These are phyloP conservation scores for Pteronotus mesoamericanus DNA, from an alignment of 2,797 vertebrate genomes.

Conservation along the genomic window DNA sequence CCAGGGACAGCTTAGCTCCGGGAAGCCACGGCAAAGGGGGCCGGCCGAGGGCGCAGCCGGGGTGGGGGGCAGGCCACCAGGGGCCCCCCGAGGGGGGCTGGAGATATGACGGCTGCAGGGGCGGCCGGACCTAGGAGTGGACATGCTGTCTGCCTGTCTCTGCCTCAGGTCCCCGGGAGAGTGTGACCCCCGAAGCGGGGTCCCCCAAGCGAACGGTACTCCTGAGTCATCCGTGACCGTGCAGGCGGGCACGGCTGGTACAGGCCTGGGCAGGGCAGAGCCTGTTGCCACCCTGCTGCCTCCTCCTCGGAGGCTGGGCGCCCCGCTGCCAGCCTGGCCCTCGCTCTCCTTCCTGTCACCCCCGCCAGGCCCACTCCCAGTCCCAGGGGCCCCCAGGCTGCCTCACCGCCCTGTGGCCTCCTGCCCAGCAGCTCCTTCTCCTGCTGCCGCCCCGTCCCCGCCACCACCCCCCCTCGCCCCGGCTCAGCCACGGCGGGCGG, in stretches of 20 bases:
- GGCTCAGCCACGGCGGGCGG: background rate
- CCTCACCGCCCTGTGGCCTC: background rate
- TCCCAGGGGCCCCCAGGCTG: background rate
- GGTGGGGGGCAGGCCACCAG: background rate
- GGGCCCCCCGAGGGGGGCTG: background rate
- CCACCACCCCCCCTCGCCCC: too few relatives aligned
- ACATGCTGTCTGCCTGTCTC: background rate
- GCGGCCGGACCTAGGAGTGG: background rate
- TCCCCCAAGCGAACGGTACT: too few relatives aligned
- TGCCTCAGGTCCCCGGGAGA: background rate
- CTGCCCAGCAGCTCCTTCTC: background rate
- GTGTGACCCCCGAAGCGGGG: too few relatives aligned
- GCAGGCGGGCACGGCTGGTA: fast-evolving
- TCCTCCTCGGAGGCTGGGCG: background rate
- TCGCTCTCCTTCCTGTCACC: background rate
- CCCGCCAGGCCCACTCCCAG: background rate
- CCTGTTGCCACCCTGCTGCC: background rate
- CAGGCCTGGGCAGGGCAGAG: background rate
- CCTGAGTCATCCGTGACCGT: background rate
- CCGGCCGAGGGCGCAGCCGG: too few relatives aligned
- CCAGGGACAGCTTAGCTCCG: background rate
- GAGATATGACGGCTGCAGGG: background rate
- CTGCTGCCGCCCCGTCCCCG: background rate
- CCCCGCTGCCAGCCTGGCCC: background rate
- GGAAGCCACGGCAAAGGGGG: background rate